A percentile compares a stretch with the other conserved stretches of the same genome.
phyloP scores from a whole-genome alignment of 2,888 invertebrate species.

The Ophioninae sp. region DNA sequence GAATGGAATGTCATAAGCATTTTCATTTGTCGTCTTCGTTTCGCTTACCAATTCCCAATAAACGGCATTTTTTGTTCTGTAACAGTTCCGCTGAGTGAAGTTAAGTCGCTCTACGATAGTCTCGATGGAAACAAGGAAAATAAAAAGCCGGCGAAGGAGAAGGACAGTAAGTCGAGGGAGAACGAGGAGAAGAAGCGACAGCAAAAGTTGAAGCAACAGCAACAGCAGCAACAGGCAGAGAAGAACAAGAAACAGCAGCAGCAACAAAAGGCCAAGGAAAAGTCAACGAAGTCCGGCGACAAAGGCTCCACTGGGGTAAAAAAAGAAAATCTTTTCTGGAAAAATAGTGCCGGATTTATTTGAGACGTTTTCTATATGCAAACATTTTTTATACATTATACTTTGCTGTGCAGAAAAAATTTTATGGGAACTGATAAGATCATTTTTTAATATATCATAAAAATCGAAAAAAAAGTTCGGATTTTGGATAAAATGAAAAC shows the following conservation, averaged over 20 bases:
- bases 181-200: conserved; percentile 82
- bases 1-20: no score
- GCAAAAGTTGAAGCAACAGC: conserved; percentile 81
- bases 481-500: no score
- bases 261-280: conserved; percentile 83
- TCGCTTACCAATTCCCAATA: no score
- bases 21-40: no score
- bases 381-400: no score
- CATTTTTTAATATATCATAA: no score
- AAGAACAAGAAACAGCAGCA: conserved; percentile 79
- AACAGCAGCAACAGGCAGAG: conserved; percentile 79
- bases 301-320: conserved; percentile 85
- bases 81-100: conserved; percentile 86
- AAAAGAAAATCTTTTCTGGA: not conserved
- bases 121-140: conserved; percentile 85
- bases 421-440: no score
- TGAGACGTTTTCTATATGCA: no score
- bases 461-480: no score
- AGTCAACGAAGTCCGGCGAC: conserved; percentile 86
- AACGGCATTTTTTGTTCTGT: no score
- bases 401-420: no score
- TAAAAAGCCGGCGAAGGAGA: conserved; percentile 80
- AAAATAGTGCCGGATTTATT: no score
- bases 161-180: conserved; percentile 78
- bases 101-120: conserved; percentile 85